These are phyloP conservation scores for Arvicanthis niloticus DNA, from an alignment of 2,113 vertebrate genomes.

Conservation along the genomic window DNA sequence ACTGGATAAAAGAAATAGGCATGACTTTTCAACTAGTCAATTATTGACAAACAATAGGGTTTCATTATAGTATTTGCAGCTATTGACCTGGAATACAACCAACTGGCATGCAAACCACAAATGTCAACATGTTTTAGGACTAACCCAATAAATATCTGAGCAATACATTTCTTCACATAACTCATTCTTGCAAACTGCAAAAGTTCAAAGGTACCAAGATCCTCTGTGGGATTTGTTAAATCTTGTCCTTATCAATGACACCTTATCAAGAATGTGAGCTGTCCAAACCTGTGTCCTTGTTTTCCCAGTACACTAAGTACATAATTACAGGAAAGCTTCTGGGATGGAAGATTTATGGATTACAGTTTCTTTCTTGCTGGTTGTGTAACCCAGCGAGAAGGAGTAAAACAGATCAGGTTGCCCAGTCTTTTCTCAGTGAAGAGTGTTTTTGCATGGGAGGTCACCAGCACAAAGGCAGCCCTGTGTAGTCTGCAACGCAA, in stretches of 20 bases:
- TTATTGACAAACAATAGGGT: slow-evolving; percentile 10
- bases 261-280: neutral
- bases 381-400: neutral
- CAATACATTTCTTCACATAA: slow-evolving; percentile 26
- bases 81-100: slow-evolving; percentile 24
- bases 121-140: slow-evolving; percentile 41
- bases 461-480: neutral
- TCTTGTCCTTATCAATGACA: neutral
- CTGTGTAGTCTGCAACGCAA: neutral
- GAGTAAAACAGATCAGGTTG: neutral
- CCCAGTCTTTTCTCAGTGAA: neutral
- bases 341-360: neutral
- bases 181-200: neutral
- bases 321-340: neutral
- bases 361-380: neutral
- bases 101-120: neutral
- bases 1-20: slow-evolving; percentile 6
- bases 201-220: slow-evolving; percentile 9
- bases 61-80: neutral
- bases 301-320: too few species aligned
- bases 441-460: neutral
- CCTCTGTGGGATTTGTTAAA: neutral
- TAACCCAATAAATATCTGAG: slow-evolving; percentile 31
- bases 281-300: neutral
- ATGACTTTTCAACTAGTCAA: neutral